Evolutionary conservation across 2,797 vertebrate species (phyloP).

Genomic region (Petrocephalus schoutedeni): DNA sequence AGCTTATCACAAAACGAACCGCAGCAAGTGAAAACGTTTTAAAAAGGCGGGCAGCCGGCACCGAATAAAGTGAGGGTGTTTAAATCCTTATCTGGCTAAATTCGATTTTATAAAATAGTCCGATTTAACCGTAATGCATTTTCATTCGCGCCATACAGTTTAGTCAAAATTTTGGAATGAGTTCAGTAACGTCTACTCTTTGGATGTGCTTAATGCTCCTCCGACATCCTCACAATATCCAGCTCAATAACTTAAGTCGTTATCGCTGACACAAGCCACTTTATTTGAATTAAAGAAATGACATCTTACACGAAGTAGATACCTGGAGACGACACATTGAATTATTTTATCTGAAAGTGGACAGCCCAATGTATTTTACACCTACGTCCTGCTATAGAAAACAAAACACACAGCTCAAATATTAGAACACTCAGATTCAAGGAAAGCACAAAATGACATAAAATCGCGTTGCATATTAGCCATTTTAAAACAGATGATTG

Average conservation of each 20-base stretch:
- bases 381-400: constrained; percentile 36
- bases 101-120: not conserved
- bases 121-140: not conserved
- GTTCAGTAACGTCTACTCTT: not conserved
- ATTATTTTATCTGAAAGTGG: constrained; percentile 43
- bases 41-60: not conserved
- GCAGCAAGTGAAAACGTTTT: not conserved
- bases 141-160: not conserved
- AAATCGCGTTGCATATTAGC: constrained; percentile 40
- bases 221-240: not conserved
- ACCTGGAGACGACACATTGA: constrained; percentile 38
- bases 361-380: constrained; percentile 42
- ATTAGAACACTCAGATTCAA: constrained; percentile 33
- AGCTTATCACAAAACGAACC: not conserved
- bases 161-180: not conserved
- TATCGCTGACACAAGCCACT: constrained; percentile 53
- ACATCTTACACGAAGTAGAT: constrained; percentile 53
- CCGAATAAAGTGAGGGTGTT: not conserved
- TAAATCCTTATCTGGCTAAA: not conserved
- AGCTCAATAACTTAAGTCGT: constrained; percentile 14
- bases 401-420: constrained; percentile 34
- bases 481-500: constrained; percentile 48
- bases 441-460: constrained; percentile 36
- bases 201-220: not conserved
- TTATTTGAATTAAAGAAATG: constrained; percentile 56